phyloP scores from a whole-genome alignment of 2,113 vertebrate genomes.

The Odontesthes bonariensis region DNA sequence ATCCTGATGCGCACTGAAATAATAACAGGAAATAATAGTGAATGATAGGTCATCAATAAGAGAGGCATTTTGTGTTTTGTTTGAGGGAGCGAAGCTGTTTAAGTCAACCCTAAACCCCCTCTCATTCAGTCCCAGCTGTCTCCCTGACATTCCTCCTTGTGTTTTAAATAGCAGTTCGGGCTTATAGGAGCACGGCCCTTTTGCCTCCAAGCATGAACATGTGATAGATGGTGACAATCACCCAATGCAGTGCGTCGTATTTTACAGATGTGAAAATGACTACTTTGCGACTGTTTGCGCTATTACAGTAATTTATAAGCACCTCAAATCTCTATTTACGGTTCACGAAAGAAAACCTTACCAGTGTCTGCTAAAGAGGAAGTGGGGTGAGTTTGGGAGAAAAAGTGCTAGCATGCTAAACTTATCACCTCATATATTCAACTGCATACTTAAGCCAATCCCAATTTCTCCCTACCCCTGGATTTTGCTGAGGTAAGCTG shows the following conservation, averaged over 20 bases:
- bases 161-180: slow-evolving; percentile 81
- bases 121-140: slow-evolving; percentile 76
- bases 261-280: not conserved
- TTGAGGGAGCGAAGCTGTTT: slow-evolving; percentile 17
- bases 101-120: not conserved
- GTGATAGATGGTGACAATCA: not conserved
- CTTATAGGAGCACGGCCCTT: slow-evolving; percentile 32
- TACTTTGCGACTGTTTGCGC: not conserved
- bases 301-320: not conserved
- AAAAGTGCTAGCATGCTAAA: too few species aligned
- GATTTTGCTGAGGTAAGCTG: too few species aligned
- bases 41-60: slow-evolving; percentile 14
- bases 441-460: too few species aligned
- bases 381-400: too few species aligned
- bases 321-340: not conserved
- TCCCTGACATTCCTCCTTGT: slow-evolving; percentile 73
- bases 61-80: not conserved
- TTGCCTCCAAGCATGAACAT: not conserved
- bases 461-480: too few species aligned
- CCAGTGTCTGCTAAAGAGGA: too few species aligned
- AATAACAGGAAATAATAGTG: slow-evolving; percentile 26
- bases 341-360: not conserved
- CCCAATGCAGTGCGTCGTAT: not conserved
- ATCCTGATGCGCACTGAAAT: not conserved
- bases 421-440: too few species aligned